These are phyloP conservation scores for Protaetia brevitarsis DNA, from an alignment of 1,140 invertebrate genomes.

Conservation along the genomic window DNA sequence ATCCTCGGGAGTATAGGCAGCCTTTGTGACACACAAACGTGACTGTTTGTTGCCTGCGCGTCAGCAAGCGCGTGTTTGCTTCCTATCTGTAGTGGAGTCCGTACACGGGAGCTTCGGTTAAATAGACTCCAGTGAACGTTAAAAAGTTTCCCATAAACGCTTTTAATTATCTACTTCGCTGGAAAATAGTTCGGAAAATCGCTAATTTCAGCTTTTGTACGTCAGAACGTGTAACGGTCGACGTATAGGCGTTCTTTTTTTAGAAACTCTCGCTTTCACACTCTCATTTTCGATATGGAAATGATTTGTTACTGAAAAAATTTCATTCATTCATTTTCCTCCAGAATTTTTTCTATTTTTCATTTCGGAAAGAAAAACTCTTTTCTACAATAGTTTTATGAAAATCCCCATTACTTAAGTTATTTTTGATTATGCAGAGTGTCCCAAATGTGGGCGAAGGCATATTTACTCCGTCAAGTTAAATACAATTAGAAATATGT, in stretches of 20 bases:
- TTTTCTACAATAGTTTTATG: too few species aligned
- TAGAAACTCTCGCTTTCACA: not conserved
- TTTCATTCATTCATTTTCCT: too few species aligned
- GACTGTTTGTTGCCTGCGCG: slow-evolving; percentile 4
- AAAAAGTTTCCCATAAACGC: not conserved
- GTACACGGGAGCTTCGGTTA: not conserved
- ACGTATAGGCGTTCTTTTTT: not conserved
- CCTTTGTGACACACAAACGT: not conserved
- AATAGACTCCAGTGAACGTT: not conserved
- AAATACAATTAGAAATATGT: too few species aligned
- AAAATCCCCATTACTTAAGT: too few species aligned
- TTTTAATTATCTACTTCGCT: slow-evolving; percentile 2
- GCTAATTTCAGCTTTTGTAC: not conserved
- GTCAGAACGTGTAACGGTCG: not conserved
- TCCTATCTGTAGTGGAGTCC: not conserved
- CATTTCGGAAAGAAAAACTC: too few species aligned
- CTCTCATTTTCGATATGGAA: not conserved
- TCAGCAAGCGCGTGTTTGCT: not conserved
- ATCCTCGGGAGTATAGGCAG: slow-evolving; percentile 15
- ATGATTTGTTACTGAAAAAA: too few species aligned
- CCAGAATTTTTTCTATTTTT: too few species aligned
- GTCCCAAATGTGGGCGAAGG: too few species aligned
- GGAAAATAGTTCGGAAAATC: slow-evolving; percentile 16
- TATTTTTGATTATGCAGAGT: too few species aligned
- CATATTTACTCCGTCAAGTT: too few species aligned